A percentile compares a stretch with the other conserved stretches of the same genome.
Evolutionary conservation across 2,888 invertebrate genomes (phyloP).

Genomic region (Drosophila barbarae): DNA sequence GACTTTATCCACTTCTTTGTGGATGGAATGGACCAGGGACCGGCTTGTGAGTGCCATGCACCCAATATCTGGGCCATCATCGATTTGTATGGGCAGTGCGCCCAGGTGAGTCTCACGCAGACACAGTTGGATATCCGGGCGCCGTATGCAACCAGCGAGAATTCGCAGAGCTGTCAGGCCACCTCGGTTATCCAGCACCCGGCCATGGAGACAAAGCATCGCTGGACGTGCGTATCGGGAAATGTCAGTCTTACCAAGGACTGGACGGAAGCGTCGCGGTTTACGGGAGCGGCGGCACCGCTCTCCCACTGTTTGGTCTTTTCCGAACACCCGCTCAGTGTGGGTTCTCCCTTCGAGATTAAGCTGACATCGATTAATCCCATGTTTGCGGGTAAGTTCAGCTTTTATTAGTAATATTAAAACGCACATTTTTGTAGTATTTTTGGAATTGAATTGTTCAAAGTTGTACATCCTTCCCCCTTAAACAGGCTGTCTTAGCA

Average conservation of each 20-base stretch:
- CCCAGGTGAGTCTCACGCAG: slow-evolving; percentile 86
- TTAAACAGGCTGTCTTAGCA: slow-evolving; percentile 84
- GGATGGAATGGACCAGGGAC: slow-evolving; percentile 92
- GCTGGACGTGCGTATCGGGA: slow-evolving; percentile 79
- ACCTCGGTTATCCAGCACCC: slow-evolving; percentile 82
- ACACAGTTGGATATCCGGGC: slow-evolving; percentile 75
- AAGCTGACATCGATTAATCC: slow-evolving; percentile 78
- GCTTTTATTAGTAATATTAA: background rate
- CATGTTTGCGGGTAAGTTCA: slow-evolving; percentile 76
- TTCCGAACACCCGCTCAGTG: slow-evolving; percentile 78
- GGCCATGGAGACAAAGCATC: slow-evolving; percentile 79
- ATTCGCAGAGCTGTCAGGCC: slow-evolving; percentile 82
- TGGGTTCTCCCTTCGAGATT: slow-evolving; percentile 79
- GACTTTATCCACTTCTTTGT: slow-evolving; percentile 93
- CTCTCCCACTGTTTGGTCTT: slow-evolving; percentile 79
- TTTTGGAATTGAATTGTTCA: background rate
- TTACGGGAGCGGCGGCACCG: slow-evolving; percentile 76
- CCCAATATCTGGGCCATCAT: slow-evolving; percentile 94
- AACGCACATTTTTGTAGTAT: background rate
- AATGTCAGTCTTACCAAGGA: slow-evolving; percentile 79
- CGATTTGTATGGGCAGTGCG: slow-evolving; percentile 96
- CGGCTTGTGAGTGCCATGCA: slow-evolving; percentile 89
- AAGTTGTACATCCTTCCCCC: background rate
- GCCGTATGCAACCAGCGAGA: slow-evolving; percentile 80
- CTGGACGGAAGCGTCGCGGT: slow-evolving; percentile 78